Conservation (phyloP, 2,888 invertebrate species). For the Isoperla grammatica region DNA sequence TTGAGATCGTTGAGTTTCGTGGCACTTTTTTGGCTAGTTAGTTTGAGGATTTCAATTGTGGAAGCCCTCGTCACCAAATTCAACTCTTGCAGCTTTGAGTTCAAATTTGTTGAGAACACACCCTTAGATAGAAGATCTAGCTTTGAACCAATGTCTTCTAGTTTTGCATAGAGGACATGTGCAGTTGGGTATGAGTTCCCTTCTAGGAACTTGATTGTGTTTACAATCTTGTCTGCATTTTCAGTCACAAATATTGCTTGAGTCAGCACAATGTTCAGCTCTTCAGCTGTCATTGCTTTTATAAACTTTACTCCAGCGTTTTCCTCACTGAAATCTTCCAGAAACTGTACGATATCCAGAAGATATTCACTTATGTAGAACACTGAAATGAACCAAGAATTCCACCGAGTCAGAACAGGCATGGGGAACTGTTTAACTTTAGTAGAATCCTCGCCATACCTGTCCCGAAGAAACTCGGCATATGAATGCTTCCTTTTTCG, state of each 20-base stretch:
- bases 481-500: conserved; percentile 15
- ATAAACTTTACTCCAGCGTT: conserved; percentile 5
- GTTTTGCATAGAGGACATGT: no score
- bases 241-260: conserved; percentile 6
- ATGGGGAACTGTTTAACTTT: conserved; percentile 18
- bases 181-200: background rate
- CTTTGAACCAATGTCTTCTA: no score
- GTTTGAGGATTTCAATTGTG: no score
- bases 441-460: background rate
- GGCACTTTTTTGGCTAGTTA: no score
- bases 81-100: no score
- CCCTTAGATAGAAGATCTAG: no score
- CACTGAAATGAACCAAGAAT: conserved; percentile 21
- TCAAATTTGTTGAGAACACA: no score
- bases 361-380: conserved; percentile 17
- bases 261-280: background rate
- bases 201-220: conserved; percentile 6
- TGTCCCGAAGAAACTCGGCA: background rate
- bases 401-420: conserved; percentile 23
- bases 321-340: conserved; percentile 5
- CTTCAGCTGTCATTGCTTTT: background rate
- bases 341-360: background rate
- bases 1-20: no score
- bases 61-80: no score
- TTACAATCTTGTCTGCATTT: background rate